phyloP scores from a whole-genome alignment of 2,888 invertebrate genomes.

The Ceramica pisi region DNA sequence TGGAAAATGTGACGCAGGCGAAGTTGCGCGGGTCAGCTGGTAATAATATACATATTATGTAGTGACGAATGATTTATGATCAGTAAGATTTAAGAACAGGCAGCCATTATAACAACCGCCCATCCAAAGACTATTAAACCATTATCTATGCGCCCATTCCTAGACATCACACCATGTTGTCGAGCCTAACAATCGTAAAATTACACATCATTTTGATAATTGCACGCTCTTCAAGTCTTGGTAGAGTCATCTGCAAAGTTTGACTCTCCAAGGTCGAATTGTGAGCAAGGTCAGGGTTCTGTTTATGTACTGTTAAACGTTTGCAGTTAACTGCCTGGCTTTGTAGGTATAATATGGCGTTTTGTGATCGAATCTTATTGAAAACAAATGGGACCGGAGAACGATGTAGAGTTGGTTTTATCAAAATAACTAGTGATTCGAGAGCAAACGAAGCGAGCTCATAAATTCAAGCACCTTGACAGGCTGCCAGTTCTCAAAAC shows the following conservation, averaged over 20 bases:
- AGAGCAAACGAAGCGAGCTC: no score
- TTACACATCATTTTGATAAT: conserved; percentile 22
- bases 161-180: background rate
- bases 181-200: conserved; percentile 21
- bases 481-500: no score
- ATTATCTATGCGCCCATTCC: no score
- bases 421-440: no score
- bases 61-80: no score
- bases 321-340: background rate
- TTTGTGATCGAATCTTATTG: background rate
- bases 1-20: no score
- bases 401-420: no score
- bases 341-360: background rate
- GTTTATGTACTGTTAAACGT: background rate
- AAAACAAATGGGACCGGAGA: no score
- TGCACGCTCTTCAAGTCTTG: conserved; percentile 7
- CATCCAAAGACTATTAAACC: no score
- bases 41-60: no score
- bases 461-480: no score
- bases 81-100: background rate
- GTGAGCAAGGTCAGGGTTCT: conserved; percentile 12
- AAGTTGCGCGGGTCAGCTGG: no score
- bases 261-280: conserved; percentile 6
- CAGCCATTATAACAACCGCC: background rate
- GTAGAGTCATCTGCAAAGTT: conserved; percentile 7